Evolutionary conservation across 2,797 vertebrate genomes (phyloP).

Genomic region (Gobionotothen gibberifrons): DNA sequence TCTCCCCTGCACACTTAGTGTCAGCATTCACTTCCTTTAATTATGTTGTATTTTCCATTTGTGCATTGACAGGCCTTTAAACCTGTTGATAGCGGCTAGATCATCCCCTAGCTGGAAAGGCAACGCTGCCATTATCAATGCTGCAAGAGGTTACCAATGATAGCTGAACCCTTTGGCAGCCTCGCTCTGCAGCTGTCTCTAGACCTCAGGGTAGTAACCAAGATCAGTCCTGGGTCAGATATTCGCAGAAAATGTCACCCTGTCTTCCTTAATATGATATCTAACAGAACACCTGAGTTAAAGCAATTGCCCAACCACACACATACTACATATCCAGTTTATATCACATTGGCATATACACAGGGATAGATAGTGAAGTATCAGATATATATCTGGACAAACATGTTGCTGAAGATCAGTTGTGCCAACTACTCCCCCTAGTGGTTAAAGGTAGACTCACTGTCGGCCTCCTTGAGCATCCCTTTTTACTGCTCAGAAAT

Average conservation of each 20-base stretch:
- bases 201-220: slow-evolving; percentile 71
- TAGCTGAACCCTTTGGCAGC: slow-evolving; percentile 73
- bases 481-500: background rate
- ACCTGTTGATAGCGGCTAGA: slow-evolving; percentile 46
- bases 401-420: slow-evolving; percentile 11
- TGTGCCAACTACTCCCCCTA: slow-evolving; percentile 48
- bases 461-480: background rate
- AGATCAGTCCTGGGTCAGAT: slow-evolving; percentile 64
- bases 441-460: slow-evolving; percentile 39
- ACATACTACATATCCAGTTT: slow-evolving; percentile 14
- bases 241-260: slow-evolving; percentile 32
- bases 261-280: slow-evolving; percentile 32
- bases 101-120: slow-evolving; percentile 37
- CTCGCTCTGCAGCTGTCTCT: slow-evolving; percentile 74
- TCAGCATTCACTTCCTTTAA: slow-evolving; percentile 10
- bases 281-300: slow-evolving; percentile 13
- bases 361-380: background rate
- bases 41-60: slow-evolving; percentile 42
- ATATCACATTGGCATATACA: slow-evolving; percentile 25
- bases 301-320: slow-evolving; percentile 5
- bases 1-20: background rate
- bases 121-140: slow-evolving; percentile 66
- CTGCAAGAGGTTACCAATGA: slow-evolving; percentile 67
- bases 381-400: slow-evolving; percentile 9
- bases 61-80: slow-evolving; percentile 40